Evolutionary conservation across 2,797 vertebrate species (phyloP).

Genomic region (Ptychadena robeensis): DNA sequence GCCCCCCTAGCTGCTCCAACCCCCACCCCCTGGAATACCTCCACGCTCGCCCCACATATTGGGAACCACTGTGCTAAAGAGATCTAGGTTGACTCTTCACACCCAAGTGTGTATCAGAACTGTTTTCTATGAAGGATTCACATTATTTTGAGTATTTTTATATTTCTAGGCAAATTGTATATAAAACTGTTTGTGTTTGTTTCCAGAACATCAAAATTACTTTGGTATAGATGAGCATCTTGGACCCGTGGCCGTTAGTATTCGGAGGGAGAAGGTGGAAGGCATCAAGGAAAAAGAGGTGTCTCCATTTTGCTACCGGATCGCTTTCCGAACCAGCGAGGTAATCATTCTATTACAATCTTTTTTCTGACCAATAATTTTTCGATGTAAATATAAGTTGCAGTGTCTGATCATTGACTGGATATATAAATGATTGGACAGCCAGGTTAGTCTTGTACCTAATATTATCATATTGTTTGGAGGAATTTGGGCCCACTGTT

Average conservation of each 20-base stretch:
- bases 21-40: too few species aligned
- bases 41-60: too few species aligned
- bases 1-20: too few species aligned
- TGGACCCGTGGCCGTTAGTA: conserved; percentile 92
- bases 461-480: too few species aligned
- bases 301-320: conserved; percentile 89
- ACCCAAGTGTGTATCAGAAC: too few species aligned
- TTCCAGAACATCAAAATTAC: conserved; percentile 95
- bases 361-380: neutral
- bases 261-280: conserved; percentile 92
- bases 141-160: neutral
- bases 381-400: neutral
- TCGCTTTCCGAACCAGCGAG: conserved; percentile 96
- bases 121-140: neutral
- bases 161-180: neutral
- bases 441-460: too few species aligned
- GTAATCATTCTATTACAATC: conserved; percentile 67
- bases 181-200: conserved; percentile 31
- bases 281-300: conserved; percentile 92
- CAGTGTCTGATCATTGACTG: neutral
- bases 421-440: neutral
- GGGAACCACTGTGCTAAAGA: too few species aligned
- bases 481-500: too few species aligned
- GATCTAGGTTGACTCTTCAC: too few species aligned
- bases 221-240: conserved; percentile 95